Evolutionary conservation across 1,140 invertebrate species (phyloP).

Genomic region (Achroia grisella): DNA sequence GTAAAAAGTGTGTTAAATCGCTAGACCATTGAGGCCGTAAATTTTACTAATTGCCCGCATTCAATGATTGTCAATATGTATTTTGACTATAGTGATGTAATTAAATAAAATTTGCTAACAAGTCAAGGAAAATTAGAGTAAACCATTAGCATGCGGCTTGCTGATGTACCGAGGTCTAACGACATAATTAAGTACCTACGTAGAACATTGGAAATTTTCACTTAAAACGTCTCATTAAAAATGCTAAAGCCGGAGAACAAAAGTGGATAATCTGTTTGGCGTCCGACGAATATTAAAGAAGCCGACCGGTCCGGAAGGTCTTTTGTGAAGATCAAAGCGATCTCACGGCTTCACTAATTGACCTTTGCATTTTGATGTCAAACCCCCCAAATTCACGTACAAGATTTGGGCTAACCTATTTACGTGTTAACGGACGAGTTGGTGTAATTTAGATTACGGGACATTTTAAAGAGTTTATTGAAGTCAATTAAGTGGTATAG

Average conservation of each 20-base stretch:
- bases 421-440: neutral
- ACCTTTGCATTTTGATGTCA: conserved; percentile 55
- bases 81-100: too few species aligned
- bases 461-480: neutral
- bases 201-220: conserved; percentile 28
- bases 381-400: conserved; percentile 18
- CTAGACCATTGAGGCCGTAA: too few species aligned
- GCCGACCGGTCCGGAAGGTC: conserved; percentile 34
- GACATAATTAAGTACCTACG: conserved; percentile 3
- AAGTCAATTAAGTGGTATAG: too few species aligned
- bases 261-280: conserved; percentile 60
- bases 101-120: too few species aligned
- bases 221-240: conserved; percentile 49
- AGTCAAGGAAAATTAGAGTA: too few species aligned
- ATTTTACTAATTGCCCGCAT: too few species aligned
- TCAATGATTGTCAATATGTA: too few species aligned
- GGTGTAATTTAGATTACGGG: neutral
- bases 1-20: too few species aligned
- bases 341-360: conserved; percentile 43
- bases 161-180: too few species aligned
- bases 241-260: conserved; percentile 54
- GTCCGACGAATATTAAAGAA: conserved; percentile 55
- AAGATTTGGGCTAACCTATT: conserved; percentile 10
- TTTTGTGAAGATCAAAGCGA: conserved; percentile 52
- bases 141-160: too few species aligned